Percentiles rank a stretch among this genome's conserved stretches.
Evolutionary conservation across 2,797 vertebrate species (phyloP).

Genomic region (Anabas testudineus): DNA sequence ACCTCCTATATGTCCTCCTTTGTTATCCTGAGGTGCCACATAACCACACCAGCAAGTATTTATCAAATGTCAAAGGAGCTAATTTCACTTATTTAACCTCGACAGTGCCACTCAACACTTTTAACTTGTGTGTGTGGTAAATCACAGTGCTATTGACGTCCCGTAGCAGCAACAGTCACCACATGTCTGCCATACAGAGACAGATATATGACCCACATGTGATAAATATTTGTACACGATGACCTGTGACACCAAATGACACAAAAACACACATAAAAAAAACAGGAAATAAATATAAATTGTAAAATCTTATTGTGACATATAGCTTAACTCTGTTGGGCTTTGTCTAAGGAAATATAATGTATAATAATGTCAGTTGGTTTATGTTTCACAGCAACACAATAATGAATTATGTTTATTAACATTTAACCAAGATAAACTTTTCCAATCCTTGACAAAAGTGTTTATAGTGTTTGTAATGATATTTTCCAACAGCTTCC

Average conservation of each 20-base stretch:
- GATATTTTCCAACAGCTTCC: no score
- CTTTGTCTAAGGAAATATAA: no score
- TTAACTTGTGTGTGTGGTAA: neutral
- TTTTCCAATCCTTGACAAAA: no score
- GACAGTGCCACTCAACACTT: constrained; percentile 8
- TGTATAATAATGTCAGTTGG: no score
- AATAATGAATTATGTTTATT: no score
- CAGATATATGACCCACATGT: neutral
- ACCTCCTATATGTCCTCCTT: neutral
- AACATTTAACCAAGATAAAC: no score
- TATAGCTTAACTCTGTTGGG: no score
- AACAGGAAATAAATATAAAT: neutral
- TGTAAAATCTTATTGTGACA: constrained; percentile 18
- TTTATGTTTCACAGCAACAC: no score
- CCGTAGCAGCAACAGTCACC: neutral
- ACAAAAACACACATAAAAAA: neutral
- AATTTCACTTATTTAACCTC: constrained; percentile 51
- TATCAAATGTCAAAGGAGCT: constrained; percentile 17
- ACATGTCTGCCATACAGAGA: neutral
- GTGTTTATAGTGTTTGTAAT: no score
- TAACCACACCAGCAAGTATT: constrained; percentile 37
- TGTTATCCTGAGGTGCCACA: constrained; percentile 14
- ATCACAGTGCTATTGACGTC: neutral
- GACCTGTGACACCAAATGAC: neutral
- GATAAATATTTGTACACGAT: neutral